These are phyloP conservation scores for Turnix velox DNA, from an alignment of 2,113 vertebrate species.

Conservation along the genomic window DNA sequence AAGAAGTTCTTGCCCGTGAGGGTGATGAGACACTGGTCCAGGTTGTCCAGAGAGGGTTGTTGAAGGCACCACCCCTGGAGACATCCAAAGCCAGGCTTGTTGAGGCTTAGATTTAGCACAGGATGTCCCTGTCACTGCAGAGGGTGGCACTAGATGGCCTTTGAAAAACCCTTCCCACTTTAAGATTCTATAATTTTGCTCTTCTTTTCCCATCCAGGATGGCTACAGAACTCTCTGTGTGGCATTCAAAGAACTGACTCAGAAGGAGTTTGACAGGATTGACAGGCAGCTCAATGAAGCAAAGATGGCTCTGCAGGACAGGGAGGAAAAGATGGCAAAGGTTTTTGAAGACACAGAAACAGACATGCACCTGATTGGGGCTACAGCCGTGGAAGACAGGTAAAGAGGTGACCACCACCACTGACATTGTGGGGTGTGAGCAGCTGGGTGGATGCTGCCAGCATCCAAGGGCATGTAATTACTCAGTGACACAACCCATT, in stretches of 20 bases:
- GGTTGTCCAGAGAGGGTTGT: too few species aligned
- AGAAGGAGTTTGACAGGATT: slow-evolving; percentile 80
- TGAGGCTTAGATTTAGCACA: too few species aligned
- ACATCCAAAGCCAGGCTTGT: too few species aligned
- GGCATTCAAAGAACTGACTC: slow-evolving; percentile 85
- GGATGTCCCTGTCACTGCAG: too few species aligned
- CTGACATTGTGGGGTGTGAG: accelerated
- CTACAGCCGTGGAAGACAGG: slow-evolving; percentile 97
- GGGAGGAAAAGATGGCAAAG: slow-evolving; percentile 89
- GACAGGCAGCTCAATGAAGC: slow-evolving; percentile 81
- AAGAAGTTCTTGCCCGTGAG: too few species aligned
- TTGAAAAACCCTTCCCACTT: too few species aligned
- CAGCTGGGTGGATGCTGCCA: not conserved
- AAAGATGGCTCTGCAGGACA: slow-evolving; percentile 88
- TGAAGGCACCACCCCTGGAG: too few species aligned
- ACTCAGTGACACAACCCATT: not conserved
- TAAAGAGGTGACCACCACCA: slow-evolving; percentile 43
- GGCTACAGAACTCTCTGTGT: slow-evolving; percentile 94
- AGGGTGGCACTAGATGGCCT: too few species aligned
- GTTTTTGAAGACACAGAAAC: slow-evolving; percentile 91
- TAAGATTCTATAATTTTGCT: too few species aligned
- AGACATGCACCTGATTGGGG: slow-evolving; percentile 92
- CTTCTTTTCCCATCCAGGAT: slow-evolving; percentile 72
- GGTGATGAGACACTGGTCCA: too few species aligned
- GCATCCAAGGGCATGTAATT: not conserved